Evolutionary conservation across 2,797 vertebrate species (phyloP).

Genomic region (Ficedula albicollis): DNA sequence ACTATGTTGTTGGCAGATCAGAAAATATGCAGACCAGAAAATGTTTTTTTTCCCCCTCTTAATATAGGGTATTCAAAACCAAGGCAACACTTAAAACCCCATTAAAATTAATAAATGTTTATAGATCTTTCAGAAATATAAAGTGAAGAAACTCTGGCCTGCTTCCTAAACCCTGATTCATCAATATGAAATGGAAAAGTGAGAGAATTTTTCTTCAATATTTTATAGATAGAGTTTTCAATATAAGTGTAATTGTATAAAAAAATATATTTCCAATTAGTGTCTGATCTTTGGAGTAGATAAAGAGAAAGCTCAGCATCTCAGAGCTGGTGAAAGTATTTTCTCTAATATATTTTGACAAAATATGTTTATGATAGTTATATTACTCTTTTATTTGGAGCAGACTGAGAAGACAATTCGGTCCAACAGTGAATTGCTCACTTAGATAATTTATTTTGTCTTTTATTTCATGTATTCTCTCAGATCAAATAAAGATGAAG

Average conservation of each 20-base stretch:
- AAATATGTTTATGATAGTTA: neutral
- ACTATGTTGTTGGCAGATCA: neutral
- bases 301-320: neutral
- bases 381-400: neutral
- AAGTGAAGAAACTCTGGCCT: neutral
- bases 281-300: neutral
- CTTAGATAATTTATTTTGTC: neutral
- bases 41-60: neutral
- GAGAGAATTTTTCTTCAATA: neutral
- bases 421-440: neutral
- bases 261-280: neutral
- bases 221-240: neutral
- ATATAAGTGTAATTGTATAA: neutral
- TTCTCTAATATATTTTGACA: neutral
- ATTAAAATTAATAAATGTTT: neutral
- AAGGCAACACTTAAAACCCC: neutral
- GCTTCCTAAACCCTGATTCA: neutral
- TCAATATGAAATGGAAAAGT: neutral
- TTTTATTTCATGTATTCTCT: neutral
- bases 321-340: neutral
- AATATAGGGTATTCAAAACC: neutral
- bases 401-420: neutral
- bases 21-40: neutral
- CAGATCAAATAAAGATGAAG: neutral
- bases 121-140: neutral